phyloP scores from a whole-genome alignment of 2,113 vertebrate species.

The Promerops cafer region DNA sequence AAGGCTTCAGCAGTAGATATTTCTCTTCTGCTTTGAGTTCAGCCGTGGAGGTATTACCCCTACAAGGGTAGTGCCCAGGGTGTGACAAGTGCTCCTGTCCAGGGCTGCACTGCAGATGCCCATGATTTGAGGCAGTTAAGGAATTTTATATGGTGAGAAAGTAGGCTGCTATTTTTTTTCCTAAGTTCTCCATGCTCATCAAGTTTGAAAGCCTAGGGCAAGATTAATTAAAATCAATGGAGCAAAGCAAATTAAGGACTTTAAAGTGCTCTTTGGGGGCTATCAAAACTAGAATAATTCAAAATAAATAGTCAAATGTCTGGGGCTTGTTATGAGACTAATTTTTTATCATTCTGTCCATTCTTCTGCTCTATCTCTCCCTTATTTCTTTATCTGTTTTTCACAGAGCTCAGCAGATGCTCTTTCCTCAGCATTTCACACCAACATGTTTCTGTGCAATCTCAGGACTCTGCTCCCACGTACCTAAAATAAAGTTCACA shows the following conservation, averaged over 20 bases:
- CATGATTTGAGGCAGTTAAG: not conserved
- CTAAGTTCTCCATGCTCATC: constrained; percentile 19
- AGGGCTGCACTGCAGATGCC: not conserved
- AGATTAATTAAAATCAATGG: constrained; percentile 70
- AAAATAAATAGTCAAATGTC: constrained; percentile 61
- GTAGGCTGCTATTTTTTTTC: not conserved
- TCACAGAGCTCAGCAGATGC: not conserved
- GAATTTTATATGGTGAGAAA: not conserved
- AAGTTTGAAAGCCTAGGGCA: constrained; percentile 51
- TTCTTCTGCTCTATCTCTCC: not conserved
- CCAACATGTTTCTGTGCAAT: not conserved
- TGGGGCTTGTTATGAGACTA: constrained; percentile 30
- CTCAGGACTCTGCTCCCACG: not conserved
- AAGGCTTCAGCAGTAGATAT: not conserved
- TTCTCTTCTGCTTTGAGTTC: not conserved
- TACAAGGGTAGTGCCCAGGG: not conserved
- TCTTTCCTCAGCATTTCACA: not conserved
- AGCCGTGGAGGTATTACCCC: fast-evolving
- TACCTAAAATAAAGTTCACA: constrained; percentile 26
- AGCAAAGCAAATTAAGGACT: constrained; percentile 64
- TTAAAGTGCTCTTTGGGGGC: constrained; percentile 52
- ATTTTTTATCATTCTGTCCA: constrained; percentile 16
- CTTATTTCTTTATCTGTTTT: constrained; percentile 20
- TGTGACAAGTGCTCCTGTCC: fast-evolving
- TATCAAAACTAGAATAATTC: constrained; percentile 52